These are phyloP conservation scores for Acropternis orthonyx DNA, from an alignment of 2,797 vertebrate genomes.

Conservation along the genomic window DNA sequence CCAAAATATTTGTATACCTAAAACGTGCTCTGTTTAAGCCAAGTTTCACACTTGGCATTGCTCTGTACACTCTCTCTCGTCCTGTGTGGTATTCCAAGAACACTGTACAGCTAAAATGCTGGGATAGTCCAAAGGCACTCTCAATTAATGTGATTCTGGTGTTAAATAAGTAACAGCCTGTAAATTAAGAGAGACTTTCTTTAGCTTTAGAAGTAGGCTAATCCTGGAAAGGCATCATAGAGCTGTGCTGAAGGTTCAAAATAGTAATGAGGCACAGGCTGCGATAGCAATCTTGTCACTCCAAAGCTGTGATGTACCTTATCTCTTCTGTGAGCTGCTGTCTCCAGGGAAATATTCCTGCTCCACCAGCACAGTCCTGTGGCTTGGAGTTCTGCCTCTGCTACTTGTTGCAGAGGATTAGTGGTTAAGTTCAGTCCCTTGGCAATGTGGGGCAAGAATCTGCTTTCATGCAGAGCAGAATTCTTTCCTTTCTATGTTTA, in stretches of 20 bases:
- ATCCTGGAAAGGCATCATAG: slow-evolving; percentile 53
- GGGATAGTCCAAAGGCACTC: background rate
- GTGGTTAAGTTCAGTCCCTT: slow-evolving; percentile 26
- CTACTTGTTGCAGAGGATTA: slow-evolving; percentile 8
- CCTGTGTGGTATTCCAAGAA: background rate
- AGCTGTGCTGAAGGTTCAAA: slow-evolving; percentile 55
- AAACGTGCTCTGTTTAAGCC: background rate
- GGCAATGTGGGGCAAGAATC: background rate
- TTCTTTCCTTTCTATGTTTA: background rate
- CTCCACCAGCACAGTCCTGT: background rate
- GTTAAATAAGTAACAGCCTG: slow-evolving; percentile 61
- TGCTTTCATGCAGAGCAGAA: background rate
- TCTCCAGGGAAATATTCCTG: slow-evolving; percentile 51
- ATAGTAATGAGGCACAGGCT: slow-evolving; percentile 55
- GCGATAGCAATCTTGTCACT: slow-evolving; percentile 40
- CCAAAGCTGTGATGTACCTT: slow-evolving; percentile 36
- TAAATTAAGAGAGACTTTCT: slow-evolving; percentile 58
- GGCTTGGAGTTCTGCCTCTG: background rate
- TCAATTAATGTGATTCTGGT: slow-evolving; percentile 39
- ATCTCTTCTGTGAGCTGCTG: slow-evolving; percentile 25
- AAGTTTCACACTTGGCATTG: background rate
- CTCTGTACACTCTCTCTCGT: background rate
- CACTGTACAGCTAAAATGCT: background rate
- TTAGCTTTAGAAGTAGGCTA: slow-evolving; percentile 58
- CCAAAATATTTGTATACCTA: background rate